phyloP scores from a whole-genome alignment of 2,113 vertebrate genomes.

The Columbina picui region DNA sequence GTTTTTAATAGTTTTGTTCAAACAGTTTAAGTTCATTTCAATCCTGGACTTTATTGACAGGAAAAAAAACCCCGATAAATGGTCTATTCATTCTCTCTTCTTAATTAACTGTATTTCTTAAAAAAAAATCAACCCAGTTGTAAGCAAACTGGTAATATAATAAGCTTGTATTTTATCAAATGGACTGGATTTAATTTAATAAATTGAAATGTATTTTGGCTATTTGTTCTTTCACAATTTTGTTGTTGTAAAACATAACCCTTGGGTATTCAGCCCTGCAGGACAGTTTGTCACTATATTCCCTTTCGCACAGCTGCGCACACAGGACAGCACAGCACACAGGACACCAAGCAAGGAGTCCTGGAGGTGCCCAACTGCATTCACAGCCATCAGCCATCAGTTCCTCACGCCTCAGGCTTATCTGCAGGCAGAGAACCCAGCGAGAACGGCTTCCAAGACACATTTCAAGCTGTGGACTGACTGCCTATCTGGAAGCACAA shows the following conservation, averaged over 20 bases:
- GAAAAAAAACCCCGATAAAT: background rate
- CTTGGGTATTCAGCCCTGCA: background rate
- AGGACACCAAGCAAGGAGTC: no score
- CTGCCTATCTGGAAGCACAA: background rate
- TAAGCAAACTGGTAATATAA: slow-evolving; percentile 12
- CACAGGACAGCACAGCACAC: background rate
- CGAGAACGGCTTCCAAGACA: background rate
- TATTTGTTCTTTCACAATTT: background rate
- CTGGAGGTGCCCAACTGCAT: fast-evolving
- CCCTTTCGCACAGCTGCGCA: fast-evolving
- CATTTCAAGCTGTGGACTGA: background rate
- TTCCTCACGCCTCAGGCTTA: background rate
- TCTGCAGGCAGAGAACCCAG: background rate
- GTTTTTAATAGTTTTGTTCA: slow-evolving; percentile 52
- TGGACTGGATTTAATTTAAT: slow-evolving; percentile 53
- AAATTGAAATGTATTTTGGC: slow-evolving; percentile 39
- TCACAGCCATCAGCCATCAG: background rate
- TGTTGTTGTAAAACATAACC: background rate
- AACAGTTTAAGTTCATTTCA: slow-evolving; percentile 33
- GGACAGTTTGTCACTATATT: background rate
- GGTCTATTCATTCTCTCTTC: slow-evolving; percentile 26
- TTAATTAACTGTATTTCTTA: slow-evolving; percentile 58
- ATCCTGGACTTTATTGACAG: slow-evolving; percentile 61
- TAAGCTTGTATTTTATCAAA: slow-evolving; percentile 55
- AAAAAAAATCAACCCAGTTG: background rate